These are phyloP conservation scores for Cairina moschata DNA, from an alignment of 2,113 vertebrate genomes.

Conservation along the genomic window DNA sequence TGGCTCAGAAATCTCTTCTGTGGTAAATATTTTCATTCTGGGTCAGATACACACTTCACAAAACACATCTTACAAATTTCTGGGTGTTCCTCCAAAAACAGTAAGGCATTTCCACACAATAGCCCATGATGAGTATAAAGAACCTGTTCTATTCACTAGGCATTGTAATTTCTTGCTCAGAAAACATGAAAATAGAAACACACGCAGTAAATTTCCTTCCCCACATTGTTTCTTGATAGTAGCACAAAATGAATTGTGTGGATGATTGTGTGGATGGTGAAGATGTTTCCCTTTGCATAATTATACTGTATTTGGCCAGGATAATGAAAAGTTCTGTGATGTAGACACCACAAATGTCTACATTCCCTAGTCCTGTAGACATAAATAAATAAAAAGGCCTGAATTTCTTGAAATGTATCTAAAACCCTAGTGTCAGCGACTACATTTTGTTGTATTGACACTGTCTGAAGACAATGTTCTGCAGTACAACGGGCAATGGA, in stretches of 20 bases:
- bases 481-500: neutral
- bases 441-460: neutral
- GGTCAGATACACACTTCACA: slow-evolving; percentile 8
- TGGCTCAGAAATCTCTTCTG: neutral
- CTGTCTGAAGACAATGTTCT: neutral
- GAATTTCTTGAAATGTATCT: neutral
- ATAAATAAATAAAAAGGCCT: neutral
- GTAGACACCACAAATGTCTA: neutral
- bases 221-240: neutral
- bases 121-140: slow-evolving; percentile 6
- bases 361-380: neutral
- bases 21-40: neutral
- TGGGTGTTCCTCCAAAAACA: neutral
- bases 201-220: neutral
- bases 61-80: slow-evolving; percentile 28
- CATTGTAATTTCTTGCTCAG: neutral
- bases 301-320: neutral
- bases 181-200: slow-evolving; percentile 19
- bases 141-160: slow-evolving; percentile 2
- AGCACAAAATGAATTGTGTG: slow-evolving; percentile 1
- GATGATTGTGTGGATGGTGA: neutral
- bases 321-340: neutral
- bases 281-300: neutral
- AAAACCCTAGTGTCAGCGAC: neutral
- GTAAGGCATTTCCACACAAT: slow-evolving; percentile 27